Conservation (phyloP, 2,113 vertebrate species). For the Xiphophorus couchianus region DNA sequence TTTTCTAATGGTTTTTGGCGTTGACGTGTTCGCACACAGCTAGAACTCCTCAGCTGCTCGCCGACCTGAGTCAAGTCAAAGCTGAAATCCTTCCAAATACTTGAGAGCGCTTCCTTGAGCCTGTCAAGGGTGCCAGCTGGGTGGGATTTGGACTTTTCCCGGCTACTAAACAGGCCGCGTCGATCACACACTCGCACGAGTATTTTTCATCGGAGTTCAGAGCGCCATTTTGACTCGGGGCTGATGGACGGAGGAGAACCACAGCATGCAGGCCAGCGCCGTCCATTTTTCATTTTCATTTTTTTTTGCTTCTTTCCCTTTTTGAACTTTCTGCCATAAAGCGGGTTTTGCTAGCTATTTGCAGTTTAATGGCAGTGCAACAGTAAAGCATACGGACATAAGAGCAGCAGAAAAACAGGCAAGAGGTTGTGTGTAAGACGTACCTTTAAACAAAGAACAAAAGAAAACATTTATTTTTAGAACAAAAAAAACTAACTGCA, state of each 20-base stretch:
- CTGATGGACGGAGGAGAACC: constrained; percentile 57
- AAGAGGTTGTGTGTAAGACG: constrained; percentile 34
- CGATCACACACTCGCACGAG: constrained; percentile 61
- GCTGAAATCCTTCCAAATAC: constrained; percentile 73
- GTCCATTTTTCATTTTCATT: constrained; percentile 11
- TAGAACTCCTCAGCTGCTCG: constrained; percentile 58
- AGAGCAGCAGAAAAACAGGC: constrained; percentile 57
- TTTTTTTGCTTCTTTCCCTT: constrained; percentile 2
- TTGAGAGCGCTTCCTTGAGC: constrained; percentile 53
- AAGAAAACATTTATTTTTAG: constrained; percentile 48
- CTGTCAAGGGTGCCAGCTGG: constrained; percentile 63
- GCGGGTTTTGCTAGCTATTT: constrained; percentile 49
- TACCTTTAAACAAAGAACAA: constrained; percentile 45
- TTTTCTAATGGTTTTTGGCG: constrained; percentile 65
- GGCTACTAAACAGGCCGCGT: constrained; percentile 62
- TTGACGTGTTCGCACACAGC: constrained; percentile 54
- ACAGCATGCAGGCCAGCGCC: constrained; percentile 62
- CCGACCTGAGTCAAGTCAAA: constrained; percentile 72
- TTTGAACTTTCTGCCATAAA: constrained; percentile 55
- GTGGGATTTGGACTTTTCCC: constrained; percentile 45
- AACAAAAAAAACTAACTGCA: constrained; percentile 31
- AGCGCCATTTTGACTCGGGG: constrained; percentile 60
- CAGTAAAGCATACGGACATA: constrained; percentile 54
- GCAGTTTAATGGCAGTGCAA: constrained; percentile 61
- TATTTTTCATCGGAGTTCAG: constrained; percentile 69